Conservation (phyloP, 1,140 invertebrate species). For the Eueides isabella region DNA sequence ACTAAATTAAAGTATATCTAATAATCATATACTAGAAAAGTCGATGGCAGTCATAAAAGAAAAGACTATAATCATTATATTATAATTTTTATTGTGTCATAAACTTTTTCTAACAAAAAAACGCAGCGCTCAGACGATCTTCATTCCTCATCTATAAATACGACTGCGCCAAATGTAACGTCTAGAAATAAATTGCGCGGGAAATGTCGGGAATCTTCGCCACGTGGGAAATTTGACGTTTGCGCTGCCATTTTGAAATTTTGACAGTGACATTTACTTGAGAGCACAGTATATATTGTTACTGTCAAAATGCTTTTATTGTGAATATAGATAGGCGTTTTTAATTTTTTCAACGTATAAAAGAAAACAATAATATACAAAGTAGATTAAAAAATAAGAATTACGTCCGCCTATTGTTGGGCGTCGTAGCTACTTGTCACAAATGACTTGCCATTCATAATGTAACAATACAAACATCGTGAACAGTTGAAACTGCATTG, state of each 20-base stretch:
- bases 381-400: too few species aligned
- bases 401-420: too few species aligned
- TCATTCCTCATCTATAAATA: slow-evolving; percentile 57
- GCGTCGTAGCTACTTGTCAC: background rate
- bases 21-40: background rate
- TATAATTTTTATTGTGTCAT: background rate
- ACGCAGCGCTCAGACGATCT: slow-evolving; percentile 17
- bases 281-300: background rate
- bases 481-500: background rate
- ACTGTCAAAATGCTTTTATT: background rate
- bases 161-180: slow-evolving; percentile 60
- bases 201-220: slow-evolving; percentile 51
- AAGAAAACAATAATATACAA: too few species aligned
- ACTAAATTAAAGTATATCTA: too few species aligned
- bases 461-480: background rate
- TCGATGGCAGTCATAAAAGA: background rate
- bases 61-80: background rate
- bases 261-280: slow-evolving; percentile 19
- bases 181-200: slow-evolving; percentile 64
- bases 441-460: background rate
- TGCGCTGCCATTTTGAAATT: slow-evolving; percentile 48
- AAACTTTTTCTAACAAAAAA: slow-evolving; percentile 22
- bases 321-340: too few species aligned
- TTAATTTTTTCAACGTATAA: too few species aligned
- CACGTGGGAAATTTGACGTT: slow-evolving; percentile 53